Evolutionary conservation across 1,140 invertebrate species (phyloP), one percentile per base, ranked within the genome.

Genomic region (Eriocheir sinensis): DNA sequence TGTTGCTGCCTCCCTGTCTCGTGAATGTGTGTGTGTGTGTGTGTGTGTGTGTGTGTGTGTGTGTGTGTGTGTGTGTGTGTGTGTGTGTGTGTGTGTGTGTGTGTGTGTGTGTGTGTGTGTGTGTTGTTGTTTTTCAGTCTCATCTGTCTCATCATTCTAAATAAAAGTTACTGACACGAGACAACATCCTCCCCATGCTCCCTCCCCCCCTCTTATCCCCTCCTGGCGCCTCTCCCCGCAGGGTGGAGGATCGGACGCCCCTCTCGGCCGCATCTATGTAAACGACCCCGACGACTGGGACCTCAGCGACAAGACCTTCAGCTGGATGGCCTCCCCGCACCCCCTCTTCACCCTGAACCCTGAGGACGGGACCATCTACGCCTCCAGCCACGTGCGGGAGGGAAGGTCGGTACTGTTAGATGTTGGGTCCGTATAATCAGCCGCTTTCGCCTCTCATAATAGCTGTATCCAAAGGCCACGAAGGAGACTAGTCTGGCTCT

Each of bases 341-440:
- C 89, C 89, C 0, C 48, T 90, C 89, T 90, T 90, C 89, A 72
- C 89, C 53, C 89, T 90, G 30, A 90, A 90, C 89, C 32, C 44
- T 17, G n/a, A 72, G 0, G 53, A 60, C 32, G 89, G 89, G 0
- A 72, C 48, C 48, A 90, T 90, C 89, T 90, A 72, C 53, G 89
- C 89, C 48, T 90, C 89, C 48, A 90, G 89, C 89, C 89, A 90
- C 17, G 48, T 90, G 32, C 32, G 89, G 15, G 89, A 60, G 12
- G 89, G 89, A 60, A 90, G 89, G 89, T 90, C 32, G 32, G 89
- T 89, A n/a, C n/a, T n/a, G n/a, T n/a, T n/a, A n/a, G n/a, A n/a
- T n/a, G n/a, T n/a, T n/a, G n/a, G n/a, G n/a, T n/a, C n/a, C n/a
- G n/a, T n/a, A n/a, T n/a, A n/a, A n/a, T n/a, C n/a, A n/a, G n/a